Evolutionary conservation across 2,888 invertebrate species (phyloP), one percentile per base, ranked within the genome.

Genomic region (Zaprionus lineosus): DNA sequence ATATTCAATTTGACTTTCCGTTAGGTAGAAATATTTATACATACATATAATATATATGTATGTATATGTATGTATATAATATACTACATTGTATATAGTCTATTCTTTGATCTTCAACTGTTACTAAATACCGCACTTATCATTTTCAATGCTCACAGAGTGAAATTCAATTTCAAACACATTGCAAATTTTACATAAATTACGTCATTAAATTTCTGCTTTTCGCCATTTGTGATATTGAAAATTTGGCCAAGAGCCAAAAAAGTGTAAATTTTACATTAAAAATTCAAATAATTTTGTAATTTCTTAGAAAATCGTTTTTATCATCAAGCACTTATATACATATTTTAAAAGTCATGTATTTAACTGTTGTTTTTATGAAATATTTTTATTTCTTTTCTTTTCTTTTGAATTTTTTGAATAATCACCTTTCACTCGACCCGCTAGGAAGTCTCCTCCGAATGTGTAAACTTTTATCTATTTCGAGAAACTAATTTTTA

Each of bases 351-450:
- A 21, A 5, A 21, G 3, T 5, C 21, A 21, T 21, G 21, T 7
- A 21, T 21, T 5, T 21, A 21, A n/a, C n/a, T n/a, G n/a, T n/a
- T n/a, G n/a, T n/a, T n/a, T n/a, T n/a, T 21, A 21, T 21, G n/a
- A 7, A 24, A 8, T 24, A 2, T 6, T 24, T 24, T 7, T 21
- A 21, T 14, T n/a, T 33, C 21, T 11, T 15, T 36, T 16, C n/a
- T n/a, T n/a, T n/a, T n/a, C n/a, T n/a, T n/a, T n/a, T n/a, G n/a
- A n/a, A n/a, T n/a, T n/a, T n/a, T n/a, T n/a, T n/a, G n/a, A 5
- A 36, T 43, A 71, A 28, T 69, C 73, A 72, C 72, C 69, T 71
- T 59, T 65, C 60, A 56, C 66, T 65, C n/a, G 14, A 52, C 26
- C 48, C 48, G 33, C n/a, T n/a, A n/a, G 21, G 4, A 21, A 21